phyloP scores from a whole-genome alignment of 2,113 vertebrate species.

The Vulpes lagopus region DNA sequence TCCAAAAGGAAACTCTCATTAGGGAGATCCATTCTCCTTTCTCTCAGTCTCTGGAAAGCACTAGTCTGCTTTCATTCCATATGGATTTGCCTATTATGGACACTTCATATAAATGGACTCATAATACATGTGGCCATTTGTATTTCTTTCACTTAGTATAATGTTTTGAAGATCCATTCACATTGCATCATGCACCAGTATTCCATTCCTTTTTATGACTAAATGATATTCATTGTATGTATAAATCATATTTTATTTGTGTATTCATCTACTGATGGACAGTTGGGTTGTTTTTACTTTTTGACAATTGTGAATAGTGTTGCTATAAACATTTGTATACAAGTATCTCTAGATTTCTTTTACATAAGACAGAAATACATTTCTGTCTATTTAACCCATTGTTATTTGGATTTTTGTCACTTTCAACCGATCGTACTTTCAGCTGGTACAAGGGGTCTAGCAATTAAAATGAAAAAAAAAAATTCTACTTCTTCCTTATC shows the following conservation, averaged over 20 bases:
- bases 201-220: background rate
- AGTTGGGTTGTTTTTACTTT: constrained; percentile 6
- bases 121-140: background rate
- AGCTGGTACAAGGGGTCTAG: background rate
- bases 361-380: background rate
- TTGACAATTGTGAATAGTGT: background rate
- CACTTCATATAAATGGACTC: background rate
- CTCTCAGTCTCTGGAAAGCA: background rate
- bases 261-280: background rate
- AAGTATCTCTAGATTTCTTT: background rate
- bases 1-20: background rate
- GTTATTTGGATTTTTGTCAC: constrained; percentile 21
- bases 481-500: background rate
- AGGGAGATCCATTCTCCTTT: background rate
- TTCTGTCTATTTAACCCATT: constrained; percentile 17
- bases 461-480: background rate
- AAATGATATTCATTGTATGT: background rate
- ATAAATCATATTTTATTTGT: background rate
- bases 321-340: background rate
- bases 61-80: background rate
- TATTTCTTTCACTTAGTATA: constrained; percentile 22
- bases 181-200: background rate
- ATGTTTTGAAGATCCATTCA: background rate
- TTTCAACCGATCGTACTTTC: background rate
- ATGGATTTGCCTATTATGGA: background rate